Conservation (phyloP, 53 echinoderm and acorn worm species). For the Holothuria scabra region DNA sequence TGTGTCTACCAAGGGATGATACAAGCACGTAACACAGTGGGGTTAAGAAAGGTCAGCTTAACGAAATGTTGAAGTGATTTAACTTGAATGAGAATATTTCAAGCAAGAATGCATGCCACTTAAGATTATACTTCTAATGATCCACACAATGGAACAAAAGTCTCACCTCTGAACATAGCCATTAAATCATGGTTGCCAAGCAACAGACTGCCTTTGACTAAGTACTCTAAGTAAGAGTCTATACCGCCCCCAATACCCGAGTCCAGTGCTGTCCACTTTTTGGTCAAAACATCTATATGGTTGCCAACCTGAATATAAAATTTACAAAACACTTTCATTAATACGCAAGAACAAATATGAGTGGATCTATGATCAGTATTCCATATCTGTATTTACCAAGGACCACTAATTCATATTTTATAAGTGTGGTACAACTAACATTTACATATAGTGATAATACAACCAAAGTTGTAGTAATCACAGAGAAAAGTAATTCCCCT, state of each 20-base stretch:
- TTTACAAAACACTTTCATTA: background rate
- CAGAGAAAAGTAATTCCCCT: too few species aligned
- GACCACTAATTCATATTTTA: too few species aligned
- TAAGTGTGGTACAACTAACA: too few species aligned
- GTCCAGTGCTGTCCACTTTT: slow-evolving; percentile 92
- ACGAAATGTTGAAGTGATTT: too few species aligned
- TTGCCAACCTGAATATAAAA: slow-evolving; percentile 79
- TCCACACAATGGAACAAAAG: background rate
- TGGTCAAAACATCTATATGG: slow-evolving; percentile 83
- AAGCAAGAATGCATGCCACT: too few species aligned
- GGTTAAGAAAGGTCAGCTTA: too few species aligned
- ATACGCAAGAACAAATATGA: background rate
- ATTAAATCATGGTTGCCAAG: slow-evolving; percentile 78
- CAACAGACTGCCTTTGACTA: slow-evolving; percentile 88
- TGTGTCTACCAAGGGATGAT: too few species aligned
- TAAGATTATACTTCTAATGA: too few species aligned
- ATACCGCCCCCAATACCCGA: slow-evolving; percentile 94
- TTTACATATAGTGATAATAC: too few species aligned
- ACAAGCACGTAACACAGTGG: too few species aligned
- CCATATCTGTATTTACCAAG: background rate
- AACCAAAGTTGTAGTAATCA: too few species aligned
- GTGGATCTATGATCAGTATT: background rate
- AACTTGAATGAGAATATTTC: too few species aligned
- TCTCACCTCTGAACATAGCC: slow-evolving; percentile 86
- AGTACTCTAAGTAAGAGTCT: slow-evolving; percentile 92